A percentile compares a stretch with the other conserved stretches of the same genome.
Conservation (phyloP, 2,113 vertebrate species). For the Hiodon tergisus region DNA sequence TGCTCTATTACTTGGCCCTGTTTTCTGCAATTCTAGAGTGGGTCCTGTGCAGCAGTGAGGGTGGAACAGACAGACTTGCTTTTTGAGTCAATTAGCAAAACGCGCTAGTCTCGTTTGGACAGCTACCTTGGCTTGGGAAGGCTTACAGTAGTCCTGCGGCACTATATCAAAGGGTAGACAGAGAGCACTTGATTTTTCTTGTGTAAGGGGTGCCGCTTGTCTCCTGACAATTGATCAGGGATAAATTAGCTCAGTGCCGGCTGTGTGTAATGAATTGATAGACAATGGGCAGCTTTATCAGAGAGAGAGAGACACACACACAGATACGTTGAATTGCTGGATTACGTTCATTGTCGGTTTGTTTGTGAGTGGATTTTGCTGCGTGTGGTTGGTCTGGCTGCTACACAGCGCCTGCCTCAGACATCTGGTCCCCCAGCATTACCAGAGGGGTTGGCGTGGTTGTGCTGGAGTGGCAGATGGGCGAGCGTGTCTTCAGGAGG, state of each 20-base stretch:
- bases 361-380: not conserved
- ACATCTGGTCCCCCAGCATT: conserved; percentile 24
- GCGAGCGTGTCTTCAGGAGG: not conserved
- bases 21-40: too few relatives aligned
- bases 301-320: not conserved
- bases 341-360: not conserved
- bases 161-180: not conserved
- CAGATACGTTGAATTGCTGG: not conserved
- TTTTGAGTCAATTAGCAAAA: too few relatives aligned
- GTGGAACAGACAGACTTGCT: too few relatives aligned
- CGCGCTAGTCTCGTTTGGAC: too few relatives aligned
- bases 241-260: not conserved
- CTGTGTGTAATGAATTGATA: too few relatives aligned
- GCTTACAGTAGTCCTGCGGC: not conserved
- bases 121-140: too few relatives aligned
- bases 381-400: not conserved
- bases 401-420: conserved; percentile 23
- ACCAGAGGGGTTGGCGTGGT: not conserved
- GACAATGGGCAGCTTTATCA: not conserved
- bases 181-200: not conserved
- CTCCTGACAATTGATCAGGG: not conserved
- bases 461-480: conserved; percentile 16
- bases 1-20: too few relatives aligned
- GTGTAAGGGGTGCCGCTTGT: not conserved
- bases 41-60: too few relatives aligned